Conservation (phyloP, 2,888 invertebrate species). For the Conistra vaccinii region DNA sequence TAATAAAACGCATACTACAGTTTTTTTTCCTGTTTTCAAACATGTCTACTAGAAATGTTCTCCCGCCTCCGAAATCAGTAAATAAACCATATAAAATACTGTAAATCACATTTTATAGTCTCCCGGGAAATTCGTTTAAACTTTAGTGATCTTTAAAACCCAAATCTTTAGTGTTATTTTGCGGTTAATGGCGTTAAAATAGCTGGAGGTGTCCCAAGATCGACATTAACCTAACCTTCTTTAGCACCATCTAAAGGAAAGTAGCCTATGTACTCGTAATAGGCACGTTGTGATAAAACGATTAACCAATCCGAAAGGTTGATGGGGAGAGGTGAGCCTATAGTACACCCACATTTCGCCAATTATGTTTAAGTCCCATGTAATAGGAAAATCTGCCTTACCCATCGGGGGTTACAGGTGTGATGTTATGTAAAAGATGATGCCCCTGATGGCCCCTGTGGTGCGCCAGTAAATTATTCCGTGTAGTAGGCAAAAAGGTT, state of each 20-base stretch:
- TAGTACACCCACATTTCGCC: too few relatives aligned
- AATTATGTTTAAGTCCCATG: too few relatives aligned
- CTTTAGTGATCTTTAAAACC: conserved; percentile 53
- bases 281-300: not conserved
- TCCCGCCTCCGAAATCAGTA: conserved; percentile 22
- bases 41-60: conserved; percentile 32
- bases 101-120: conserved; percentile 60
- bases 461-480: too few relatives aligned
- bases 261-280: not conserved
- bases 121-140: conserved; percentile 48
- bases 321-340: too few relatives aligned
- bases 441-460: too few relatives aligned
- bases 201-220: conserved; percentile 31
- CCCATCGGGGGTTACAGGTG: too few relatives aligned
- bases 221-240: not conserved
- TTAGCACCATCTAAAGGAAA: not conserved
- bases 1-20: conserved; percentile 10
- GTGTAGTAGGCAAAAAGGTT: too few relatives aligned
- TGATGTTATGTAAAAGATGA: not conserved
- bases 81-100: conserved; percentile 43
- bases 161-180: conserved; percentile 49
- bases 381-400: too few relatives aligned
- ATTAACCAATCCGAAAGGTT: not conserved
- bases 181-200: conserved; percentile 42
- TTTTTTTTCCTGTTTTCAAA: conserved; percentile 35